A percentile compares a stretch with the other conserved stretches of the same genome.
These are phyloP conservation scores for Boloria euphrosyne DNA, from an alignment of 2,888 invertebrate species.

Conservation along the genomic window DNA sequence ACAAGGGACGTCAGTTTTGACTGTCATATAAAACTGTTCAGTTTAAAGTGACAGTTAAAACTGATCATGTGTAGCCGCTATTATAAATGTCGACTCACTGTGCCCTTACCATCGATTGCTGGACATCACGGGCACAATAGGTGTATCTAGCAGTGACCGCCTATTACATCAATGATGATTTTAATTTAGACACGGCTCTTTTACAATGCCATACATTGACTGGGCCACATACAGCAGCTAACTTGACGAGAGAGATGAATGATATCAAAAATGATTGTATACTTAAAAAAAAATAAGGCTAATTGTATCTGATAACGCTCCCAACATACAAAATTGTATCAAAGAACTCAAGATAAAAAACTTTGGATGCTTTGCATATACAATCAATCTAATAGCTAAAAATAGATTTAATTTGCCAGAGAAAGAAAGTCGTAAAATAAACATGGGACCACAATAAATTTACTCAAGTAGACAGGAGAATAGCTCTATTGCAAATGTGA, in stretches of 20 bases:
- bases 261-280: slow-evolving; percentile 19
- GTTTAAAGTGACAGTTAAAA: too few relatives aligned
- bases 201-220: slow-evolving; percentile 18
- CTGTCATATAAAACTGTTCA: too few relatives aligned
- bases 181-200: slow-evolving; percentile 9
- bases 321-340: slow-evolving; percentile 29
- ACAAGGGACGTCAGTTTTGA: too few relatives aligned
- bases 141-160: not conserved
- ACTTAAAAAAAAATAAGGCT: slow-evolving; percentile 14
- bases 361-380: slow-evolving; percentile 42
- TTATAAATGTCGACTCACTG: not conserved
- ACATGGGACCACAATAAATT: too few relatives aligned
- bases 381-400: slow-evolving; percentile 34
- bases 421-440: too few relatives aligned
- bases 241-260: slow-evolving; percentile 18
- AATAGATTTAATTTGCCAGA: slow-evolving; percentile 11
- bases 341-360: slow-evolving; percentile 39
- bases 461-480: too few relatives aligned
- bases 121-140: not conserved
- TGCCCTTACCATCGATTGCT: not conserved
- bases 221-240: slow-evolving; percentile 12
- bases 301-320: slow-evolving; percentile 36
- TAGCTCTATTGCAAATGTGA: too few relatives aligned
- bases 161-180: slow-evolving; percentile 20
- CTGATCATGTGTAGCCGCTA: too few relatives aligned